Evolutionary conservation across 2,113 vertebrate species (phyloP).

Genomic region (Pogonocichla stellata): DNA sequence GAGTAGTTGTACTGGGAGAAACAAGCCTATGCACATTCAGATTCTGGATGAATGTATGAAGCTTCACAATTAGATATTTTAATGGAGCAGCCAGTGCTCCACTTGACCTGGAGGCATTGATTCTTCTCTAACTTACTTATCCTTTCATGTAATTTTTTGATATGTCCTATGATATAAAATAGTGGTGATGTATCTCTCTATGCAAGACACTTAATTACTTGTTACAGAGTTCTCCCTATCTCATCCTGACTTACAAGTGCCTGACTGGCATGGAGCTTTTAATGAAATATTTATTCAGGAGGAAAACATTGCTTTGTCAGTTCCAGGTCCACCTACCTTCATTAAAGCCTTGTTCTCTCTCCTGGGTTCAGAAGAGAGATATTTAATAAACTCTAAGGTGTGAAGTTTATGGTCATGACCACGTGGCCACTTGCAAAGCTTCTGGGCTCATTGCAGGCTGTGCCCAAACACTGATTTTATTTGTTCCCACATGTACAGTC

Average conservation of each 20-base stretch:
- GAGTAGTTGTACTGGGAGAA: background rate
- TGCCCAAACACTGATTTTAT: background rate
- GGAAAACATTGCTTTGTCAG: background rate
- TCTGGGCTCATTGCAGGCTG: background rate
- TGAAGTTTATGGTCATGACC: background rate
- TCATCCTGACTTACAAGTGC: background rate
- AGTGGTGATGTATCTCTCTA: background rate
- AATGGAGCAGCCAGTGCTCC: background rate
- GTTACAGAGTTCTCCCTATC: background rate
- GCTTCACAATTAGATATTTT: background rate
- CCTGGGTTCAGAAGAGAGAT: background rate
- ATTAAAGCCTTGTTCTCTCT: background rate
- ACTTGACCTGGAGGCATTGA: background rate
- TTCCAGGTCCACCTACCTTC: background rate
- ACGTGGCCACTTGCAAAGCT: background rate
- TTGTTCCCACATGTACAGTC: background rate
- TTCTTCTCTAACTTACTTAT: background rate
- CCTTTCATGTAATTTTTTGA: background rate
- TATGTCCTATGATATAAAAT: background rate
- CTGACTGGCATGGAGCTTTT: background rate
- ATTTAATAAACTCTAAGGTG: background rate
- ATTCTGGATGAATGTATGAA: background rate
- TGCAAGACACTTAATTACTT: background rate
- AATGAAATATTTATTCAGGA: conserved; percentile 20
- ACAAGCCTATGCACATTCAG: background rate